Percentiles rank a stretch among this genome's conserved stretches.
Conservation (phyloP, 2,888 invertebrate species). For the Cheiracanthium punctorium region DNA sequence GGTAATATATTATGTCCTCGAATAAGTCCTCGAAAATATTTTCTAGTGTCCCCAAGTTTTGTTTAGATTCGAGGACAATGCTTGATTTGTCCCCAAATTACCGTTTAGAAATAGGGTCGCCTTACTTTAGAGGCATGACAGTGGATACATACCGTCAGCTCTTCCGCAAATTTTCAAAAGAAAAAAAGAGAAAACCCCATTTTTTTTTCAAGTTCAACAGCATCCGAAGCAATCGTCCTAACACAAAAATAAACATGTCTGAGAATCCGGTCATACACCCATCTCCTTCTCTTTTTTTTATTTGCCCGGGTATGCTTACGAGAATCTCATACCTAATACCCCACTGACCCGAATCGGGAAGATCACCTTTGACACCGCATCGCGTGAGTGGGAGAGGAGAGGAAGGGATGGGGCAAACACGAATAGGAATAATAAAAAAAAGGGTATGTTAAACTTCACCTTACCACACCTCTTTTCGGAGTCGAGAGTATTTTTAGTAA, state of each 20-base stretch:
- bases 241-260: background rate
- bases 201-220: conserved; percentile 13
- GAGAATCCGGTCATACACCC: conserved; percentile 41
- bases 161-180: background rate
- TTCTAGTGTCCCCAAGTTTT: no score
- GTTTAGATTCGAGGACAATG: no score
- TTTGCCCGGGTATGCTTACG: conserved; percentile 9
- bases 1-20: no score
- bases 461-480: background rate
- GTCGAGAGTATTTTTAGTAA: background rate
- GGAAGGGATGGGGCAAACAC: background rate
- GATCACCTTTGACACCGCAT: conserved; percentile 44
- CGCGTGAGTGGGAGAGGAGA: background rate
- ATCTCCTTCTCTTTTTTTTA: conserved; percentile 2
- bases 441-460: background rate
- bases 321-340: conserved; percentile 47
- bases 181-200: background rate
- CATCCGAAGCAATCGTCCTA: background rate
- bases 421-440: no score
- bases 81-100: no score
- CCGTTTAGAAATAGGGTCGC: no score
- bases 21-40: no score
- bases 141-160: background rate
- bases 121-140: no score
- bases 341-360: conserved; percentile 47